Evolutionary conservation across 2,888 invertebrate genomes (phyloP).

Genomic region (Callinectes sapidus): DNA sequence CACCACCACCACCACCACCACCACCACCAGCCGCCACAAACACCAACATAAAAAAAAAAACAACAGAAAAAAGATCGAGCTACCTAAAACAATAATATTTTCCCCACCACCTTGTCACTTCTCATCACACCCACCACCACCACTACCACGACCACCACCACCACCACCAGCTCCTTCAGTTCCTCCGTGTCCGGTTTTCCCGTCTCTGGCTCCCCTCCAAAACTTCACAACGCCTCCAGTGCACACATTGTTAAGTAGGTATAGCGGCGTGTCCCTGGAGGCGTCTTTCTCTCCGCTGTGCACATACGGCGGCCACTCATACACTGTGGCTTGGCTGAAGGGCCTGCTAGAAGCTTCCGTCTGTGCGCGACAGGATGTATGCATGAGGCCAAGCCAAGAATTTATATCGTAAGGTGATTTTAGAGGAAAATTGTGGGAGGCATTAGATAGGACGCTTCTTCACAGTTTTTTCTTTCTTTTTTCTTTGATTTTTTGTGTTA

Average conservation of each 20-base stretch:
- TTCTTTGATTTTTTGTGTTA: background rate
- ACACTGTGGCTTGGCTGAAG: constrained; percentile 1
- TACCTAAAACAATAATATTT: background rate
- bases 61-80: background rate
- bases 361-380: background rate
- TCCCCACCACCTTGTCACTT: background rate
- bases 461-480: background rate
- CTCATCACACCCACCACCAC: background rate
- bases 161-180: background rate
- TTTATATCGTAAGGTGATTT: constrained; percentile 1
- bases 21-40: no score
- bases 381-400: background rate
- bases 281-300: background rate
- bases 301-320: constrained; percentile 23
- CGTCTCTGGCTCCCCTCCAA: constrained; percentile 2
- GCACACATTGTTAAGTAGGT: constrained; percentile 37
- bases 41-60: no score
- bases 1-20: no score
- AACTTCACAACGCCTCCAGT: constrained; percentile 3
- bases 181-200: background rate
- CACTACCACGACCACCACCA: background rate
- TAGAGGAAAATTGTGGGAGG: constrained; percentile 9
- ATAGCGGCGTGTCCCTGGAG: constrained; percentile 6
- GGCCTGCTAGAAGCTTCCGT: constrained; percentile 8
- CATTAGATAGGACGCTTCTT: background rate